Percentiles rank a stretch among this genome's conserved stretches.
phyloP scores from a whole-genome alignment of 2,888 invertebrate genomes.

The Stictocephala bisonia region DNA sequence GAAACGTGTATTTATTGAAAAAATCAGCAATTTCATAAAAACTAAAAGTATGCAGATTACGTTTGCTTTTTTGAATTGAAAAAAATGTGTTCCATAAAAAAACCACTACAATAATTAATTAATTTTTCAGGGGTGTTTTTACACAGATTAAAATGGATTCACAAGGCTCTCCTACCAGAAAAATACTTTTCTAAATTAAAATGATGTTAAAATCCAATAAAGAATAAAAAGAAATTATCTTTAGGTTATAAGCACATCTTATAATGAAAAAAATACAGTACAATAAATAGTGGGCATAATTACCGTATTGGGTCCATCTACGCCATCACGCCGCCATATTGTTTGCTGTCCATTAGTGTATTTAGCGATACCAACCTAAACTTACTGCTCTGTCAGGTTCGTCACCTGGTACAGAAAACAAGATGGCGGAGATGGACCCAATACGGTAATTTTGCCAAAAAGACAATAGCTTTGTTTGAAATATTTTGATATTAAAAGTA shows the following conservation, averaged over 20 bases:
- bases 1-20: no score
- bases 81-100: no score
- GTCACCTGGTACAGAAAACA: slow-evolving; percentile 3
- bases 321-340: slow-evolving; percentile 1
- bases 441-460: slow-evolving; percentile 3
- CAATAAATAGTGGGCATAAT: slow-evolving; percentile 1
- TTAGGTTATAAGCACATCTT: slow-evolving; percentile 3
- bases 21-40: no score
- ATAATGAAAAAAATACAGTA: slow-evolving; percentile 6
- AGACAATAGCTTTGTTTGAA: slow-evolving; percentile 4
- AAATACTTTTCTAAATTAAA: no score
- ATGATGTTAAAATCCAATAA: no score
- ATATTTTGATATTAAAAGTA: neutral
- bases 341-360: neutral
- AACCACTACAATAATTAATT: no score
- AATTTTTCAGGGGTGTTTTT: no score
- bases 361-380: slow-evolving; percentile 1
- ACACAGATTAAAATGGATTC: no score
- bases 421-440: neutral
- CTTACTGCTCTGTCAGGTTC: slow-evolving; percentile 6
- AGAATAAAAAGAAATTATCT: no score
- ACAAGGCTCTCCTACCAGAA: no score
- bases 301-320: slow-evolving; percentile 1
- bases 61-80: no score
- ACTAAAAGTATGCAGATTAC: no score